Percentiles rank a stretch among this genome's conserved stretches.
These are phyloP conservation scores for Nephotettix cincticeps DNA, from an alignment of 1,140 invertebrate species.

Conservation along the genomic window DNA sequence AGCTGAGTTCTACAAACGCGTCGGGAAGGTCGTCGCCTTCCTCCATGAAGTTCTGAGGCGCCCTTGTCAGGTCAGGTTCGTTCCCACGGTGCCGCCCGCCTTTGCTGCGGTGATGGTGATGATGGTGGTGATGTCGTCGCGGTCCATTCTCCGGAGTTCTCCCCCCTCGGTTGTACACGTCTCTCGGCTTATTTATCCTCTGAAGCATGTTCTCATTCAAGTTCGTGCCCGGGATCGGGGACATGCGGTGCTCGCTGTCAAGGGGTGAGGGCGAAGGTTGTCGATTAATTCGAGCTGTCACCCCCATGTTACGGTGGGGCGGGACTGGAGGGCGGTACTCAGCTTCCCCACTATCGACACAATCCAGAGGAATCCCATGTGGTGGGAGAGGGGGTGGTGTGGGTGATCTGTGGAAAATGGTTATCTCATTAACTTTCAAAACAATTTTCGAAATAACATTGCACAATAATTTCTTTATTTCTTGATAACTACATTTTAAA, in stretches of 20 bases:
- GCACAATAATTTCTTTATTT: too few relatives aligned
- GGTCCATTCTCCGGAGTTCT: conserved; percentile 34
- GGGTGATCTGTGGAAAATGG: conserved; percentile 17
- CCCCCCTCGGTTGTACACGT: background rate
- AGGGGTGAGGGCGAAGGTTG: conserved; percentile 31
- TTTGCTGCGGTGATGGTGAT: conserved; percentile 45
- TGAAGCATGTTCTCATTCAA: background rate
- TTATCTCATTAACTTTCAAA: background rate
- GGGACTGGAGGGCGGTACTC: conserved; percentile 84
- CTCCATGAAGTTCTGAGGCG: conserved; percentile 22
- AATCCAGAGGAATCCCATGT: conserved; percentile 45
- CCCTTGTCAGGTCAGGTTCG: background rate
- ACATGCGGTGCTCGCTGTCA: background rate
- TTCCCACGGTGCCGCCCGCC: background rate
- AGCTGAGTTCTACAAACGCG: conserved; percentile 38
- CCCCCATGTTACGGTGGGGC: conserved; percentile 73
- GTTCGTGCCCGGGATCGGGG: background rate
- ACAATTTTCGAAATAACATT: too few relatives aligned
- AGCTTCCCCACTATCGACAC: conserved; percentile 43
- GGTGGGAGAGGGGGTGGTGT: conserved; percentile 55
- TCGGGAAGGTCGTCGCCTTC: conserved; percentile 35
- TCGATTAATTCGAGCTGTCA: conserved; percentile 43
- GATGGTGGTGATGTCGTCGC: conserved; percentile 49
- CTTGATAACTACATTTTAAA: too few relatives aligned
- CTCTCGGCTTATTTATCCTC: background rate